Percentiles rank a stretch among this genome's conserved stretches.
Evolutionary conservation across 2,113 vertebrate species (phyloP).

Genomic region (human): GRCh38 chr12:114914001-114914500

Average conservation of each 20-base stretch:
- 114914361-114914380: slow-evolving; percentile 89
- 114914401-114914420: slow-evolving; percentile 87
- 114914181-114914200: slow-evolving; percentile 62
- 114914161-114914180: neutral
- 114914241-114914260: slow-evolving; percentile 79
- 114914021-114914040: slow-evolving; percentile 49
- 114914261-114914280: slow-evolving; percentile 75
- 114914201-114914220: slow-evolving; percentile 68
- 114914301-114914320: slow-evolving; percentile 67
- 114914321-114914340: slow-evolving; percentile 82
- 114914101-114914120: accelerated
- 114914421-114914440: slow-evolving; percentile 87
- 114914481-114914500: slow-evolving; percentile 86
- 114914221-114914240: slow-evolving; percentile 72
- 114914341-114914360: slow-evolving; percentile 85
- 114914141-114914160: neutral
- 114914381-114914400: slow-evolving; percentile 85
- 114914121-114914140: neutral
- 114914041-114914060: slow-evolving; percentile 46
- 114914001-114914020: slow-evolving; percentile 62
- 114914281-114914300: slow-evolving; percentile 69
- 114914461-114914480: slow-evolving; percentile 80
- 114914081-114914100: neutral
- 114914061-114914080: slow-evolving; percentile 44
- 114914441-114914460: slow-evolving; percentile 88